Conservation (phyloP, 2,888 invertebrate species). For the Amphiduros pacificus region DNA sequence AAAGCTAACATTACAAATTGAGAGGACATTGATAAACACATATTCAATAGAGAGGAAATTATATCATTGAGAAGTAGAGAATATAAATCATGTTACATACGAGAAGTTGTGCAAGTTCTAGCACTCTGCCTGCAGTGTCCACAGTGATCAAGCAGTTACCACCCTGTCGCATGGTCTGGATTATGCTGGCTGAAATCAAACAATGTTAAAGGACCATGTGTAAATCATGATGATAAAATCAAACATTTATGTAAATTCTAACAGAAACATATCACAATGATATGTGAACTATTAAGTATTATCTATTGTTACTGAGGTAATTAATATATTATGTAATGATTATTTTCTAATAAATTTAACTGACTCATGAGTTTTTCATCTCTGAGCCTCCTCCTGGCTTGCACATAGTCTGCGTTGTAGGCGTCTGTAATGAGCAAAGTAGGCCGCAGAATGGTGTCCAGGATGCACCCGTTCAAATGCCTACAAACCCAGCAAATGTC, state of each 20-base stretch:
- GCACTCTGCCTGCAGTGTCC: conserved; percentile 93
- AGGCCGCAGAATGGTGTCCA: conserved; percentile 82
- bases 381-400: conserved; percentile 82
- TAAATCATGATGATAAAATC: neutral
- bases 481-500: conserved; percentile 40
- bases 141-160: conserved; percentile 95
- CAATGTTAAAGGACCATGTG: neutral
- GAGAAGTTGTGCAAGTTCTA: conserved; percentile 95
- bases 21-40: no score
- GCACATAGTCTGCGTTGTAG: conserved; percentile 91
- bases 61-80: no score
- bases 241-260: neutral
- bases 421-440: conserved; percentile 94
- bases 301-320: no score
- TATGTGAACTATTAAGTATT: no score
- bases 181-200: conserved; percentile 76
- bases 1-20: no score
- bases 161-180: conserved; percentile 88
- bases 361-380: conserved; percentile 96
- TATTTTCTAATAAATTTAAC: no score
- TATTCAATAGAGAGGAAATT: no score
- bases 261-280: no score
- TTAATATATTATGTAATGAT: no score
- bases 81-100: no score
- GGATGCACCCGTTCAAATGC: conserved; percentile 93